Base-by-base conservation (phyloP, 2,113 vertebrate species). In the Hyperoodon ampullatus region DNA sequence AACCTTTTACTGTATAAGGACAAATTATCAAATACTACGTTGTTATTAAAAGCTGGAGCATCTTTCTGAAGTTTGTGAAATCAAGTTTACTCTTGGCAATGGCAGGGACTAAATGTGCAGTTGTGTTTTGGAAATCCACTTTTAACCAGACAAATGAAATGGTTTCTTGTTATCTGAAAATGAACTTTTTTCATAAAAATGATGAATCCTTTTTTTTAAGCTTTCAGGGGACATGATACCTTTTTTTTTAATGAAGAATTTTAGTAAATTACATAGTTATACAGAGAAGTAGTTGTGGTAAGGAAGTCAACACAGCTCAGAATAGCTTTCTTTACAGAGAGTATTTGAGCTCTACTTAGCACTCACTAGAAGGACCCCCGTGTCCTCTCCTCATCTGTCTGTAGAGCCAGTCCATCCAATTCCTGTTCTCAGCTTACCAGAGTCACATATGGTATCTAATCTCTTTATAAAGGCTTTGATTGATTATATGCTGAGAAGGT, bases 41-140 rank as follows among this genome's bases (percentile, higher is more conserved):
- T 68, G n/a, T 61, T 77, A 23, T 58, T 75, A 58, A 80, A 85
- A 84, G 9, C 70, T 55, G 4, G n/a, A 53, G 5, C 6, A 55
- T 96, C 61, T 61, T 93, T 68, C 21, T 85, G 23, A 63, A 74
- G 78, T 94, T 74, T 86, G n/a, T 63, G 68, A 90, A 89, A 80
- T 28, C 44, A 75, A 1, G 42, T 12, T 90, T 35, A 58, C 5
- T 89, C 12, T 63, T 71, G 82, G 28, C 21, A 75, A 8, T 63
- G 44, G 11, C 23, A 18, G 9, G n/a, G 21, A 5, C 33, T 85
- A 50, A 35, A 15, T 33, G 35, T 26, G 66, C 14, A 50, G 11
- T 23, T 35, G 3, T n/a, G 21, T 68, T 58, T 53, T 35, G 71
- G 65, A 89, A 84, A 87, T 53, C 0, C 9, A 33, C 18, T 72